These are phyloP conservation scores for Andrena bicolor DNA, from an alignment of 2,888 invertebrate genomes.

Conservation along the genomic window DNA sequence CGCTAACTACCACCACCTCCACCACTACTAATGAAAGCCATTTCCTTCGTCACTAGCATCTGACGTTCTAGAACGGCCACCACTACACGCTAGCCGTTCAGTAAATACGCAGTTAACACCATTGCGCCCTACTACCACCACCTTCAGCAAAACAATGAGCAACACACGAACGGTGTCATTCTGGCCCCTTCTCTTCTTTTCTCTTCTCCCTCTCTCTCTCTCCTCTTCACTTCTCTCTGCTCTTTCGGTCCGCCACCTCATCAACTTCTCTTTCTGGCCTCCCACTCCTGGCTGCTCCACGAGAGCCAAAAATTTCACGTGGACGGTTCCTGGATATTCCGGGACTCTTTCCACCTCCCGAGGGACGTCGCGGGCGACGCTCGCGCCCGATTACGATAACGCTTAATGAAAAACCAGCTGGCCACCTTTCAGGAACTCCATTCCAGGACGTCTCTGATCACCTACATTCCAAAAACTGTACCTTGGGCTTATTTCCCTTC, in stretches of 20 bases:
- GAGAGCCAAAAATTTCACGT: conserved; percentile 31
- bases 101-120: conserved; percentile 69
- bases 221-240: neutral
- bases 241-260: conserved; percentile 1
- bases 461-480: conserved; percentile 27
- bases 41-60: conserved; percentile 65
- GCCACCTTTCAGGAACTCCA: conserved; percentile 13
- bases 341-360: neutral
- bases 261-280: conserved; percentile 28
- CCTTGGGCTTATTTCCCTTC: conserved; percentile 18
- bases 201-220: neutral
- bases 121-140: conserved; percentile 60
- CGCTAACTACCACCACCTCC: conserved; percentile 53
- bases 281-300: neutral
- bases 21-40: conserved; percentile 58
- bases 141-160: conserved; percentile 63
- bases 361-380: neutral
- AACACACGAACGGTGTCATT: conserved; percentile 63
- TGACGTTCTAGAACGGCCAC: conserved; percentile 62
- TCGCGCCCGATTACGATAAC: neutral
- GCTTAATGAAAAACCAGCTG: neutral
- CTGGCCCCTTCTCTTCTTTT: conserved; percentile 37
- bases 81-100: conserved; percentile 49
- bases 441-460: neutral
- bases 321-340: neutral